Conservation (phyloP, 2,888 invertebrate species). For the Nomada fucata region DNA sequence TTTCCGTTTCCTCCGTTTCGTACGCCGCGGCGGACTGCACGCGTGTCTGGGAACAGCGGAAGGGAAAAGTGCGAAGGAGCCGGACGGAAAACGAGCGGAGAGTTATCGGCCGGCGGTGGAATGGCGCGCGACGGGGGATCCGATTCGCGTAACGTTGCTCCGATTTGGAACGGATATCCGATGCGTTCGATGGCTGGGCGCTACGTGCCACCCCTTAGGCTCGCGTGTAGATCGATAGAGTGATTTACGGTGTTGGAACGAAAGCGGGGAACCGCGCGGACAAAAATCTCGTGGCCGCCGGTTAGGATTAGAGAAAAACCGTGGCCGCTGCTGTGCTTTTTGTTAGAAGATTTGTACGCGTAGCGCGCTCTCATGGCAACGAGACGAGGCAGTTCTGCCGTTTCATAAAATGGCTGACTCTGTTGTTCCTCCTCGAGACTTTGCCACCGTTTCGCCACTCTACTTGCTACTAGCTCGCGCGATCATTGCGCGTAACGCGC, state of each 20-base stretch:
- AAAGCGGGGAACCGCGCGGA: too few relatives aligned
- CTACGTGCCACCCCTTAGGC: too few relatives aligned
- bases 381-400: constrained; percentile 49
- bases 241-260: too few relatives aligned
- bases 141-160: not conserved
- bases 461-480: constrained; percentile 3
- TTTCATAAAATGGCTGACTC: constrained; percentile 68
- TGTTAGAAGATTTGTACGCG: constrained; percentile 45
- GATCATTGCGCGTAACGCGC: constrained; percentile 17
- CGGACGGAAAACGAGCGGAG: too few relatives aligned
- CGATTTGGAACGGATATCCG: not conserved
- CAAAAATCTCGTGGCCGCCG: not conserved
- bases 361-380: constrained; percentile 62
- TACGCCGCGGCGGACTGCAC: too few relatives aligned
- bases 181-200: too few relatives aligned
- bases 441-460: constrained; percentile 44
- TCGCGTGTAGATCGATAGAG: too few relatives aligned
- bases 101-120: too few relatives aligned
- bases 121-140: too few relatives aligned
- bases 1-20: too few relatives aligned
- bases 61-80: too few relatives aligned
- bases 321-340: constrained; percentile 35
- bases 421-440: constrained; percentile 49
- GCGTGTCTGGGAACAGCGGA: too few relatives aligned
- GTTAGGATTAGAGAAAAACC: constrained; percentile 23